Base-by-base conservation (phyloP, 1,140 invertebrate species). In the Heliconius hermathena region DNA sequence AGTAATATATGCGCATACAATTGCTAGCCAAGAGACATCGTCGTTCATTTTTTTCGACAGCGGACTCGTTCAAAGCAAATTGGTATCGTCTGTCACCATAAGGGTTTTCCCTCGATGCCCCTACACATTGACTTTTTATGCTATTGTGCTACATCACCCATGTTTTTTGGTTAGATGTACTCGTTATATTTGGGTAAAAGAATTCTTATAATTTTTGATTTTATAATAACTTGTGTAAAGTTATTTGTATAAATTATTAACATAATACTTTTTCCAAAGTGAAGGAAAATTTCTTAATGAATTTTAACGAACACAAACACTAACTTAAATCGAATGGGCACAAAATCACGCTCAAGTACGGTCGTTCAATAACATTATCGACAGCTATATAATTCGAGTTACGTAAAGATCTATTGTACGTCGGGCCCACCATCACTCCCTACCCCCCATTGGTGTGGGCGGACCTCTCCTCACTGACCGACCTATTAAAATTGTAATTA, bases 401-500 rank as follows among this genome's bases (percentile, higher is more conserved):
- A 90, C 87, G 87, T 87, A 88, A 88, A 87, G 85, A 83, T 87
- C 85, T 81, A 90, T 90, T 91, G 87, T 89, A 84, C 81, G 79
- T 74, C 83, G 71, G 70, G 46, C 77, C 20, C 57, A 29, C 78
- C 77, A 70, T 73, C 57, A 8, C 2, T 9, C 78, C 57, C 70
- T 22, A 29, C 52, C 60, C 60, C 76, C 33, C 74, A 22, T 29
- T 54, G 16, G 29, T 77, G 54, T 60, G 75, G 52, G 77, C 36
- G 81, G 71, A 79, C 84, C 85, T 82, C 77, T 78, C 84, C 77
- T 78, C 84, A 72, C 82, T 91, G 90, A 91, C 90, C 88, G 85
- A 90, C 86, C 90, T 88, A 91, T 91, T 92, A 93, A 93, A 92
- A 91, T 90, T 88, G 88, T 91, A 91, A 93, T 93, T 91, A 93